Percentiles rank a stretch among this genome's conserved stretches.
Evolutionary conservation across 2,888 invertebrate genomes (phyloP).

Genomic region (Abrostola tripartita): DNA sequence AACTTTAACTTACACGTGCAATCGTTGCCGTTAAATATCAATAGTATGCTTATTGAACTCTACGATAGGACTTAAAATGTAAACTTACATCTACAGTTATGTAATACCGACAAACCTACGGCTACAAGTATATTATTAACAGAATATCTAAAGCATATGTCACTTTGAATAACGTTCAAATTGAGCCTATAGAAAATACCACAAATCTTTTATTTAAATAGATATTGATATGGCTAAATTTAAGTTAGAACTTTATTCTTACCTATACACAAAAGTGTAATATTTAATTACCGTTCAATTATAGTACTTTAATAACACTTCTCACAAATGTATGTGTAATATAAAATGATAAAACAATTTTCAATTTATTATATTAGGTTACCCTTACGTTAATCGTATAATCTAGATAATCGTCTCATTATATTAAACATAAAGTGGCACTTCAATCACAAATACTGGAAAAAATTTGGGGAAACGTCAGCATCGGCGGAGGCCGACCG

Average conservation of each 20-base stretch:
- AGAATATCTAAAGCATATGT: slow-evolving; percentile 89
- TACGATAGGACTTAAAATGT: slow-evolving; percentile 80
- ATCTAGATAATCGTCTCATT: slow-evolving; percentile 90
- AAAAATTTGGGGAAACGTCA: slow-evolving; percentile 90
- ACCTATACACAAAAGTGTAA: slow-evolving; percentile 89
- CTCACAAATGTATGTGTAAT: slow-evolving; percentile 88
- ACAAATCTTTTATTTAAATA: slow-evolving; percentile 88
- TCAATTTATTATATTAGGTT: slow-evolving; percentile 88
- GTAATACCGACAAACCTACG: slow-evolving; percentile 86
- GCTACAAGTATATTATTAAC: slow-evolving; percentile 88
- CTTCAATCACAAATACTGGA: slow-evolving; percentile 94
- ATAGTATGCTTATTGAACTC: slow-evolving; percentile 83
- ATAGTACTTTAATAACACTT: slow-evolving; percentile 87
- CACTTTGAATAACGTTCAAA: slow-evolving; percentile 89
- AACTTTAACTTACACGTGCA: slow-evolving; percentile 86
- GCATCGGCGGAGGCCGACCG: slow-evolving; percentile 78
- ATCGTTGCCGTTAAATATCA: slow-evolving; percentile 87
- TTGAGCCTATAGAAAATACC: slow-evolving; percentile 89
- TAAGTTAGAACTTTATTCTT: slow-evolving; percentile 88
- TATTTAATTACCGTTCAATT: slow-evolving; percentile 87
- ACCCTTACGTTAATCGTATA: slow-evolving; percentile 89
- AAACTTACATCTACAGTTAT: slow-evolving; percentile 80
- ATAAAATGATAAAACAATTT: slow-evolving; percentile 90
- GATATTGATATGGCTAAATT: slow-evolving; percentile 89
- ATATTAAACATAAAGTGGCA: slow-evolving; percentile 93